Evolutionary conservation across 2,888 invertebrate species (phyloP).

Genomic region (Cinara cedri): DNA sequence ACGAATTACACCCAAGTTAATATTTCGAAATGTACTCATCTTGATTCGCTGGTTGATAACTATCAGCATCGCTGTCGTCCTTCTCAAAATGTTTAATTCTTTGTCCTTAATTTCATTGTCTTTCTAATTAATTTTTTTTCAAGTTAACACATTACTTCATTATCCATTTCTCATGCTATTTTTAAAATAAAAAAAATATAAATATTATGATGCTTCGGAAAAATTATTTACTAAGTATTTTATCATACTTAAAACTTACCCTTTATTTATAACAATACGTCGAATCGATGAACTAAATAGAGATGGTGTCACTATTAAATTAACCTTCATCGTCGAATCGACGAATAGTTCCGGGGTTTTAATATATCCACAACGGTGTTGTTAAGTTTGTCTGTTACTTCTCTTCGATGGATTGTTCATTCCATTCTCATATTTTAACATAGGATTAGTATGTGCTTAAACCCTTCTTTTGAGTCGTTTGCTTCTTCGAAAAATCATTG

Average conservation of each 20-base stretch:
- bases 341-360: too few relatives aligned
- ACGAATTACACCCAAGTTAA: slow-evolving; percentile 1
- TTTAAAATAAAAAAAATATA: slow-evolving; percentile 9
- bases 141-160: slow-evolving; percentile 16
- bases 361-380: too few relatives aligned
- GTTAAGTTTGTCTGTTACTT: too few relatives aligned
- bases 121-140: slow-evolving; percentile 8
- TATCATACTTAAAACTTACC: slow-evolving; percentile 8
- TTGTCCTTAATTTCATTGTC: slow-evolving; percentile 17
- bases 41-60: neutral
- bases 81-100: slow-evolving; percentile 6
- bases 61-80: slow-evolving; percentile 7
- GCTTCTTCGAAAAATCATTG: too few relatives aligned
- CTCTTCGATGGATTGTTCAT: too few relatives aligned
- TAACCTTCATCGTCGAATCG: neutral
- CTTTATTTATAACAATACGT: slow-evolving; percentile 20
- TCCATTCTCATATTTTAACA: too few relatives aligned
- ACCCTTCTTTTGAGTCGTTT: too few relatives aligned
- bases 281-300: slow-evolving; percentile 9
- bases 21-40: slow-evolving; percentile 14
- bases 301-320: slow-evolving; percentile 9
- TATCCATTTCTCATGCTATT: slow-evolving; percentile 10
- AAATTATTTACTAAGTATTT: slow-evolving; percentile 11
- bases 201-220: neutral
- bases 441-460: too few relatives aligned